These are phyloP conservation scores for Solenopsis invicta DNA, from an alignment of 1,140 invertebrate species.

Conservation along the genomic window DNA sequence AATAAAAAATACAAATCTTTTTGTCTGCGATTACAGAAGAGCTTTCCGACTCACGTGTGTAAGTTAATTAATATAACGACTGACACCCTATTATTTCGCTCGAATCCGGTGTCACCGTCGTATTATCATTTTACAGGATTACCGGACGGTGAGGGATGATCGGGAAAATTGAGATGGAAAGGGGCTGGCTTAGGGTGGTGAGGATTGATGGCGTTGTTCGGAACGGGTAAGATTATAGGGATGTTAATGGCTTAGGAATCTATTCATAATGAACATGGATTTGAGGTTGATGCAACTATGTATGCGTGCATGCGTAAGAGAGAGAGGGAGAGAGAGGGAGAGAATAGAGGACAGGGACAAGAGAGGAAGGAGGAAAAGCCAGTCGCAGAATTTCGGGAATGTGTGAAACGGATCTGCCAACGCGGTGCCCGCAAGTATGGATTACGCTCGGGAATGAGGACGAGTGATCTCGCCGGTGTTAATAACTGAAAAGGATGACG, in stretches of 20 bases:
- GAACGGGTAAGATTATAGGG: constrained; percentile 45
- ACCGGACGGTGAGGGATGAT: constrained; percentile 18
- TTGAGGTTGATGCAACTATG: constrained; percentile 12
- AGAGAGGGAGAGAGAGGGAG: not conserved
- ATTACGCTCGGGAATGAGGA: constrained; percentile 23
- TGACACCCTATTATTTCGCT: not conserved
- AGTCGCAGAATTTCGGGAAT: constrained; percentile 20
- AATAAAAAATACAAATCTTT: constrained; percentile 3
- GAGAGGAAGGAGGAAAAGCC: not conserved
- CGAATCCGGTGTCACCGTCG: not conserved
- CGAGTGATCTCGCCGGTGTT: not conserved
- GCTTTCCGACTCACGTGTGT: not conserved
- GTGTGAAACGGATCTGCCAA: constrained; percentile 42
- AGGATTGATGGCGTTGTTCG: constrained; percentile 50
- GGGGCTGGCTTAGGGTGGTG: not conserved
- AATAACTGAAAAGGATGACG: constrained; percentile 26
- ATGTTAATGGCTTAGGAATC: constrained; percentile 55
- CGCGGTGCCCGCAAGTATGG: not conserved
- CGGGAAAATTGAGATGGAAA: constrained; percentile 42
- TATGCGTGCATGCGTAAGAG: not conserved
- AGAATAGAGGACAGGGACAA: not conserved
- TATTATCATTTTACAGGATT: constrained; percentile 36
- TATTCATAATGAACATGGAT: constrained; percentile 55
- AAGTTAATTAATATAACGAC: constrained; percentile 33
- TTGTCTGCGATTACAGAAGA: not conserved